Conservation (phyloP, 2,797 vertebrate genomes). For the Poecilia gillii region DNA sequence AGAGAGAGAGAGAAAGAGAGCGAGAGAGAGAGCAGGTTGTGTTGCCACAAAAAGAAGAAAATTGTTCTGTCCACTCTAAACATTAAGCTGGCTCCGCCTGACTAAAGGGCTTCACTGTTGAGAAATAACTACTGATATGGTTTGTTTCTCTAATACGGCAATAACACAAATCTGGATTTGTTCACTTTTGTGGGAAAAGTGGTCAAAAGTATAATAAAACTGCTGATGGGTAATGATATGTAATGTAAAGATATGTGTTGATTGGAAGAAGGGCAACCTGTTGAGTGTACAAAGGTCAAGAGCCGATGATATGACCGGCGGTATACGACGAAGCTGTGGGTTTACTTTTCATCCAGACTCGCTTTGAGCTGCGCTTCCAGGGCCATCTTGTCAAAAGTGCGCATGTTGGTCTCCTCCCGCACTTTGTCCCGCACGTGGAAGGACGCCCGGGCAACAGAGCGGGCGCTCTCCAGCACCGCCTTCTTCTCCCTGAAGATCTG, state of each 20-base stretch:
- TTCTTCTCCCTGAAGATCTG: slow-evolving; percentile 93
- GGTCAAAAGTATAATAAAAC: slow-evolving; percentile 31
- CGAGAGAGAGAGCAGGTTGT: slow-evolving; percentile 2
- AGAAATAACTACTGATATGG: slow-evolving; percentile 19
- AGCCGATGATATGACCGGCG: slow-evolving; percentile 36
- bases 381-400: slow-evolving; percentile 98
- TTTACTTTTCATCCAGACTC: slow-evolving; percentile 89
- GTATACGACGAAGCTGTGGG: slow-evolving; percentile 18
- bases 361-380: slow-evolving; percentile 94
- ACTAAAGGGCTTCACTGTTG: slow-evolving; percentile 25
- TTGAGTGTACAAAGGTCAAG: slow-evolving; percentile 45
- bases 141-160: slow-evolving; percentile 29
- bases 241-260: slow-evolving; percentile 31
- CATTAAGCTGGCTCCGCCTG: slow-evolving; percentile 13
- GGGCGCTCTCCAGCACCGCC: slow-evolving; percentile 92
- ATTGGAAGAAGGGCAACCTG: slow-evolving; percentile 53
- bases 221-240: slow-evolving; percentile 25
- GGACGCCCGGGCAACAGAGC: slow-evolving; percentile 92
- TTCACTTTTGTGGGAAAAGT: slow-evolving; percentile 41
- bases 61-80: slow-evolving; percentile 22
- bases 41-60: slow-evolving; percentile 25
- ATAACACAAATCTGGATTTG: slow-evolving; percentile 41
- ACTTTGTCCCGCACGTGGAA: slow-evolving; percentile 96
- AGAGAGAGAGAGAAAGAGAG: slow-evolving; percentile 8
- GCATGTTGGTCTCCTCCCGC: slow-evolving; percentile 92